phyloP scores from a whole-genome alignment of 2,797 vertebrate genomes.

The Anisognathus igniventris region DNA sequence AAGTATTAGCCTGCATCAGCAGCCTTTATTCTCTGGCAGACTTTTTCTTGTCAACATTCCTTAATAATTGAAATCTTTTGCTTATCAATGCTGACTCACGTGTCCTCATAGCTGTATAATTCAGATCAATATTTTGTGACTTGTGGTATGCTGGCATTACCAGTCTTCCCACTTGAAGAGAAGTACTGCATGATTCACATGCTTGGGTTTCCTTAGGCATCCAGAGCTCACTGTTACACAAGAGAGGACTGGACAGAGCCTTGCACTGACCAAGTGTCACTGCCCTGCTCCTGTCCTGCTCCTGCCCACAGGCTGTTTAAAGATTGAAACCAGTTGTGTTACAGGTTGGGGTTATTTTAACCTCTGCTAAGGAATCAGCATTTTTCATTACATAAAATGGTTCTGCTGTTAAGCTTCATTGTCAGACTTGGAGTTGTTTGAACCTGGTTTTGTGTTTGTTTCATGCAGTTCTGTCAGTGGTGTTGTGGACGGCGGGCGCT shows the following conservation, averaged over 20 bases:
- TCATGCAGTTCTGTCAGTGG: accelerated
- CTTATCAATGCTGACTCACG: neutral
- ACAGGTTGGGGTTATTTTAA: neutral
- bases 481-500: accelerated
- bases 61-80: neutral
- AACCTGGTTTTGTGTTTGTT: neutral
- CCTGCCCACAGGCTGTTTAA: neutral
- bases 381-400: neutral
- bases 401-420: neutral
- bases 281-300: neutral
- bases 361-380: neutral
- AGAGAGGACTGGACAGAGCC: neutral
- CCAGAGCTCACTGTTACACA: neutral
- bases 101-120: neutral
- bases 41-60: neutral
- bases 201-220: neutral
- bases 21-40: neutral
- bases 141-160: neutral
- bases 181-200: neutral
- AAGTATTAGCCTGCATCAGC: neutral
- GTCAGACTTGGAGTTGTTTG: neutral
- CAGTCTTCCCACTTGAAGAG: neutral
- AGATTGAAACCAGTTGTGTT: neutral
- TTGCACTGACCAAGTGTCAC: neutral
- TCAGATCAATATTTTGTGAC: neutral